Evolutionary conservation across 2,113 vertebrate genomes (phyloP).

Genomic region (Hippocampus comes): DNA sequence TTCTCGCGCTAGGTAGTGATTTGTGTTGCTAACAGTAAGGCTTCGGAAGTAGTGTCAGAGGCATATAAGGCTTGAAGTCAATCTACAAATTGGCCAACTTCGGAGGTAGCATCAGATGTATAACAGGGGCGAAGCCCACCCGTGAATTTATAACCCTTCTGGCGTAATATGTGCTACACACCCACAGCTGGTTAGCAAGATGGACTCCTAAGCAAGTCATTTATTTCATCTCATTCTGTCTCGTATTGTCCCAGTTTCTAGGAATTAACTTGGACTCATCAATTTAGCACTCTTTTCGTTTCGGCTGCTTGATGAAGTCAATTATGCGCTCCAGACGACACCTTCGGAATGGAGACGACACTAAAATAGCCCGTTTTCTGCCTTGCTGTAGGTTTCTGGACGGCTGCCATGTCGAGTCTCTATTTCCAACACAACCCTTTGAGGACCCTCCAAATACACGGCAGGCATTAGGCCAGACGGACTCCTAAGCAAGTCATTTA

Average conservation of each 20-base stretch:
- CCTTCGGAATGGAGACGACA: slow-evolving; percentile 28
- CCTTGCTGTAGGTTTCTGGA: slow-evolving; percentile 31
- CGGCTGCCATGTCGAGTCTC: slow-evolving; percentile 17
- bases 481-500: slow-evolving; percentile 10
- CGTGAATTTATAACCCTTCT: no score
- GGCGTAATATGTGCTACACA: slow-evolving; percentile 16
- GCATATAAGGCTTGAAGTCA: neutral
- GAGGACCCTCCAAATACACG: neutral
- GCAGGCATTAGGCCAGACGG: slow-evolving; percentile 29
- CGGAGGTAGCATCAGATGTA: no score
- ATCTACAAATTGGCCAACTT: no score
- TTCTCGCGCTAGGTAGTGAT: no score
- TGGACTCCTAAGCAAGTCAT: slow-evolving; percentile 16
- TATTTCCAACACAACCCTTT: slow-evolving; percentile 4
- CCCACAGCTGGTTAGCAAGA: slow-evolving; percentile 34
- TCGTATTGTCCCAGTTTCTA: slow-evolving; percentile 16
- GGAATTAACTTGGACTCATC: slow-evolving; percentile 14
- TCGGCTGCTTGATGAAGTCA: slow-evolving; percentile 17
- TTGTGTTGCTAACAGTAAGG: neutral
- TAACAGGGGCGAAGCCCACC: no score
- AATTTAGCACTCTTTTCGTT: slow-evolving; percentile 8
- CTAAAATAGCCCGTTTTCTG: slow-evolving; percentile 30
- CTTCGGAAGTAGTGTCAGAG: neutral
- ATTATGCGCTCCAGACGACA: slow-evolving; percentile 30
- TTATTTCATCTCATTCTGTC: slow-evolving; percentile 26